Evolutionary conservation across 1,140 invertebrate species (phyloP).

Genomic region (Drosophila kepulauana): DNA sequence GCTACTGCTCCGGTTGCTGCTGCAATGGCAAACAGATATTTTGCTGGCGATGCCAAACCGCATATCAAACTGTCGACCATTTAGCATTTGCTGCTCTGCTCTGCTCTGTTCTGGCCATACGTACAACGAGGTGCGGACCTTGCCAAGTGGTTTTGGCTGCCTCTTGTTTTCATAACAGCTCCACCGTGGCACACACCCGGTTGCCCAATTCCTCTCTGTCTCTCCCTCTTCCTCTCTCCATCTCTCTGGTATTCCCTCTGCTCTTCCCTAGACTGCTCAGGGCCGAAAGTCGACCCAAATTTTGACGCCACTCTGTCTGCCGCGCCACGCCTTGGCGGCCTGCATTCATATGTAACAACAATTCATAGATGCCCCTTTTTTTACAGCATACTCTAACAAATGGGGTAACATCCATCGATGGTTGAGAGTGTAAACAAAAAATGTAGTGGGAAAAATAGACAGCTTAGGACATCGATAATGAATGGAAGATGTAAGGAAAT

Average conservation of each 20-base stretch:
- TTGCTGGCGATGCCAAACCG: slow-evolving; percentile 80
- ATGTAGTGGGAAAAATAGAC: background rate
- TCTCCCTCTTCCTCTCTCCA: background rate
- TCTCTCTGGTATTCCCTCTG: no score
- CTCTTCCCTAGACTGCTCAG: background rate
- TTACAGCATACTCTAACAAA: slow-evolving; percentile 26
- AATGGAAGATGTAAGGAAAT: no score
- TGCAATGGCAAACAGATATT: slow-evolving; percentile 74
- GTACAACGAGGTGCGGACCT: slow-evolving; percentile 73
- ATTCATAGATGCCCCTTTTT: slow-evolving; percentile 72
- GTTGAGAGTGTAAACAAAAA: background rate
- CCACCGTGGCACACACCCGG: slow-evolving; percentile 22
- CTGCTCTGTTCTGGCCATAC: slow-evolving; percentile 24
- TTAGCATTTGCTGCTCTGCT: slow-evolving; percentile 52
- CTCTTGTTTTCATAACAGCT: slow-evolving; percentile 77
- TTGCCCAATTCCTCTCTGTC: slow-evolving; percentile 2
- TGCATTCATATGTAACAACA: slow-evolving; percentile 66
- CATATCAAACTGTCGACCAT: slow-evolving; percentile 83
- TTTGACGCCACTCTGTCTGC: slow-evolving; percentile 80
- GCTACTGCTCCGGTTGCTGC: slow-evolving; percentile 34
- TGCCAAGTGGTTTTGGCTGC: slow-evolving; percentile 81
- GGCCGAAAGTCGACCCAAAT: slow-evolving; percentile 46
- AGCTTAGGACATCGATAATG: no score
- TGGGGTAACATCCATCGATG: background rate
- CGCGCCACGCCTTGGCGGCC: slow-evolving; percentile 76